Evolutionary conservation across 2,797 vertebrate species (phyloP).

Genomic region (Sternarchorhynchus goeldii): DNA sequence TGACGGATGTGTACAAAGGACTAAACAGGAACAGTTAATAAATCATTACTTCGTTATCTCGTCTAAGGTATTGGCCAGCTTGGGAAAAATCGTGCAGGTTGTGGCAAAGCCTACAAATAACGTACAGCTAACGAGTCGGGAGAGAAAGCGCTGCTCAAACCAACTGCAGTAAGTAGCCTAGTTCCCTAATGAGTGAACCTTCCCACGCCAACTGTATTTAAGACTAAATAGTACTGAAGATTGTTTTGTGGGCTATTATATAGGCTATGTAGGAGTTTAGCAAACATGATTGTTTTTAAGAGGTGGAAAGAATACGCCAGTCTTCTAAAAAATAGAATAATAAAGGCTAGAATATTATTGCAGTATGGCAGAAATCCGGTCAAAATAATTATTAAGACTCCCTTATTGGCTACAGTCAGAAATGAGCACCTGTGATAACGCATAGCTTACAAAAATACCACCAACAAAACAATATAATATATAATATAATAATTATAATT

Average conservation of each 20-base stretch:
- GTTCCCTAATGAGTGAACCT: neutral
- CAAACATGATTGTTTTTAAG: too few relatives aligned
- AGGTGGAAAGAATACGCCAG: too few relatives aligned
- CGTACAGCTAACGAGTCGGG: too few relatives aligned
- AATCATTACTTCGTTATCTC: neutral
- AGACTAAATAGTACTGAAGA: neutral
- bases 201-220: neutral
- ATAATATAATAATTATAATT: neutral
- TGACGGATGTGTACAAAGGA: neutral
- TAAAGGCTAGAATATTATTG: too few relatives aligned
- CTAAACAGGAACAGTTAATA: neutral
- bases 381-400: too few relatives aligned
- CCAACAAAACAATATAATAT: too few relatives aligned
- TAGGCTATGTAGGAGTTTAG: too few relatives aligned
- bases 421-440: too few relatives aligned
- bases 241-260: neutral
- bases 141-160: neutral
- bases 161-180: constrained; percentile 21
- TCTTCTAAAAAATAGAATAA: too few relatives aligned
- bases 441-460: too few relatives aligned
- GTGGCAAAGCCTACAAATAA: neutral
- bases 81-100: neutral
- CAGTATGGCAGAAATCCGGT: too few relatives aligned
- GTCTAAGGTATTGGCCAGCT: neutral
- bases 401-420: too few relatives aligned